These are phyloP conservation scores for Silurus glanis DNA, from an alignment of 2,113 vertebrate genomes.

Conservation along the genomic window DNA sequence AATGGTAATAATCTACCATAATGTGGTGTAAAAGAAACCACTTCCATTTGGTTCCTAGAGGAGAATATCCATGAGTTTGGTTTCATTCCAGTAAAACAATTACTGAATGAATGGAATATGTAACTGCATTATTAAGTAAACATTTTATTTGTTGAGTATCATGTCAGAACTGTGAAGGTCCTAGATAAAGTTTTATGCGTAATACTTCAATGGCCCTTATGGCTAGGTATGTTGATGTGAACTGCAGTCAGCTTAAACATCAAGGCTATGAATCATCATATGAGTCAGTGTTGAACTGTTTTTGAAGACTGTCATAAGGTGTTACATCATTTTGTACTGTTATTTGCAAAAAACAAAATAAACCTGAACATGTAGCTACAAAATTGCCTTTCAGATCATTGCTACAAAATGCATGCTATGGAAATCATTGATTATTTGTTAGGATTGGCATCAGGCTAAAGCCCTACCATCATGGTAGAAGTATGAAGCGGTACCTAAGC, in stretches of 20 bases:
- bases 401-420: constrained; percentile 28
- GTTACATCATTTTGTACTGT: neutral
- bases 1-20: neutral
- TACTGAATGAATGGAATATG: neutral
- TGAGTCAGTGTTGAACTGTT: neutral
- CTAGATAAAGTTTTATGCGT: neutral
- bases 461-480: neutral
- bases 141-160: neutral
- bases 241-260: neutral
- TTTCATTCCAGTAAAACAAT: neutral
- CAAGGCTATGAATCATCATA: neutral
- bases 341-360: constrained; percentile 7
- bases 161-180: neutral
- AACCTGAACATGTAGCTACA: neutral
- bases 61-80: neutral
- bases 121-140: neutral
- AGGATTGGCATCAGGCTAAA: neutral
- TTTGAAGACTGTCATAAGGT: neutral
- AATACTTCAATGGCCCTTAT: neutral
- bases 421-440: constrained; percentile 6
- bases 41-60: neutral
- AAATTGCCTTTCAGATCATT: neutral
- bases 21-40: neutral
- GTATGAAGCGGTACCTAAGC: constrained; percentile 14
- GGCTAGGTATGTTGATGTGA: neutral